These are phyloP conservation scores for Parnassius mnemosyne DNA, from an alignment of 2,888 invertebrate genomes.

Conservation along the genomic window DNA sequence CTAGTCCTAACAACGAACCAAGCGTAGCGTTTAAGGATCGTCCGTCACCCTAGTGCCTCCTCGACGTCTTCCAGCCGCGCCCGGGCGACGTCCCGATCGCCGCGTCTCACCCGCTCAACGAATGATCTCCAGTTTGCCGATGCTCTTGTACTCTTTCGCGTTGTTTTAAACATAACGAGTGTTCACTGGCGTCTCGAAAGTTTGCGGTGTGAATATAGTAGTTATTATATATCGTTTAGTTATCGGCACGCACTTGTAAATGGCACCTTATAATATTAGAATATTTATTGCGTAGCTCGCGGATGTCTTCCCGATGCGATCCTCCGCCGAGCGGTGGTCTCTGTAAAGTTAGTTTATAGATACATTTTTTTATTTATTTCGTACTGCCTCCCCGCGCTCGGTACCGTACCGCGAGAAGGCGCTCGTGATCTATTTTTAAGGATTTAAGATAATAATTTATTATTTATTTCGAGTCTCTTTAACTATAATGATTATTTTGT, in stretches of 20 bases:
- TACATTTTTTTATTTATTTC: conserved; percentile 74
- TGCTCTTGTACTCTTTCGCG: conserved; percentile 68
- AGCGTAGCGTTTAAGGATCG: conserved; percentile 72
- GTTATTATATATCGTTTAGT: conserved; percentile 58
- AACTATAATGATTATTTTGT: conserved; percentile 74
- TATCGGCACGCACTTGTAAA: conserved; percentile 79
- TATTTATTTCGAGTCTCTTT: conserved; percentile 81
- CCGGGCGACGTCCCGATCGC: conserved; percentile 63
- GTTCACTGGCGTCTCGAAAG: conserved; percentile 77
- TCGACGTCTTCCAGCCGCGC: conserved; percentile 76
- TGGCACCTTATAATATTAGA: conserved; percentile 77
- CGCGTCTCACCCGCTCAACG: conserved; percentile 76
- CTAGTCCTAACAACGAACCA: conserved; percentile 67
- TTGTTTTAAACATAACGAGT: conserved; percentile 70
- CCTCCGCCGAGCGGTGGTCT: conserved; percentile 78
- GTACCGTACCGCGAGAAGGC: conserved; percentile 79
- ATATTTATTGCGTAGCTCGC: conserved; percentile 79
- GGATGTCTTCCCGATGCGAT: conserved; percentile 78
- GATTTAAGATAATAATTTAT: conserved; percentile 81
- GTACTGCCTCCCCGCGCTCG: conserved; percentile 78
- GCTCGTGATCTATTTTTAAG: conserved; percentile 81
- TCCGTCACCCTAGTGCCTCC: conserved; percentile 75
- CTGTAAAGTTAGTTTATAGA: conserved; percentile 80
- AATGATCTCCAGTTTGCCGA: conserved; percentile 79
- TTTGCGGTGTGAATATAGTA: conserved; percentile 77